Conservation (phyloP, 2,113 vertebrate species). For the Grammomys dolichurus region DNA sequence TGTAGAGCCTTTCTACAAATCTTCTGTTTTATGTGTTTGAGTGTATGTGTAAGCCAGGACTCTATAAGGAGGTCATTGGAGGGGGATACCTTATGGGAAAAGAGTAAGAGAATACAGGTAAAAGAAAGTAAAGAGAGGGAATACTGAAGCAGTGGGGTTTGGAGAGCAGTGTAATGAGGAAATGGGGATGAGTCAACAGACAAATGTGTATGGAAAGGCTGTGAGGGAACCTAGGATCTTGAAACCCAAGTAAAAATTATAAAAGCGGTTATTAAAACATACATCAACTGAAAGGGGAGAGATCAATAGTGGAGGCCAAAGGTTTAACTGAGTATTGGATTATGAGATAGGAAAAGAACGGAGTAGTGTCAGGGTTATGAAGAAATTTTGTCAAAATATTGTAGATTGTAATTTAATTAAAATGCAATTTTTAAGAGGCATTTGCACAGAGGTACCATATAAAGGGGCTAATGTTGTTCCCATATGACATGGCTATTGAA, state of each 20-base stretch:
- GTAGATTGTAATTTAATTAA: background rate
- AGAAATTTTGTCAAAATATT: background rate
- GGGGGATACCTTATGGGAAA: background rate
- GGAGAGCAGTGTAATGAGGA: background rate
- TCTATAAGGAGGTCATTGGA: background rate
- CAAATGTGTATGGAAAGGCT: background rate
- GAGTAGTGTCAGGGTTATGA: background rate
- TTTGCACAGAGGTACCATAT: background rate
- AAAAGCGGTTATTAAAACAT: background rate
- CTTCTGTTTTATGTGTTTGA: background rate
- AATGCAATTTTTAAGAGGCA: background rate
- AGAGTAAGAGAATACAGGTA: background rate
- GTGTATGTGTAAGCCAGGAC: background rate
- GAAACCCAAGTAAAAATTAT: background rate
- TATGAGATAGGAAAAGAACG: background rate
- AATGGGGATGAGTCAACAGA: background rate
- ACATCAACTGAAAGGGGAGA: background rate
- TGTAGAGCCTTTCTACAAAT: background rate
- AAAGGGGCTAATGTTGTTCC: background rate
- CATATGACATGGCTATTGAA: background rate
- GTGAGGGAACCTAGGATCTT: background rate
- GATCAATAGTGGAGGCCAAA: background rate
- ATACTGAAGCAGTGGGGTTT: background rate
- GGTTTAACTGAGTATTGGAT: background rate
- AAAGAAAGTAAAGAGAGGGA: background rate